Conservation (phyloP, 2,113 vertebrate species). For the Natator depressus region DNA sequence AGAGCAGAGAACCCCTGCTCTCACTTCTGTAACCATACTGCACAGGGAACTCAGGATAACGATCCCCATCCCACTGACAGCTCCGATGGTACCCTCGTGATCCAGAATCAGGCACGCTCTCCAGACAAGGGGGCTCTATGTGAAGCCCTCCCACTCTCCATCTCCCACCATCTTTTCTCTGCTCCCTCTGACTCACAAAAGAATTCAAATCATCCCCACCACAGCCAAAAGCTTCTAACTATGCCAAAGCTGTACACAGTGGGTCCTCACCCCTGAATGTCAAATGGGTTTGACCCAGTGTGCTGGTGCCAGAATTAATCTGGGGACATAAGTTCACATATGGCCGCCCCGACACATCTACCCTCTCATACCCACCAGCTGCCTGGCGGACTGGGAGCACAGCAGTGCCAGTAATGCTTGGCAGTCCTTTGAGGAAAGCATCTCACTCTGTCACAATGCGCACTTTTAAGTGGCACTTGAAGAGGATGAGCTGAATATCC, state of each 20-base stretch:
- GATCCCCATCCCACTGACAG: no score
- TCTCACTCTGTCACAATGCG: neutral
- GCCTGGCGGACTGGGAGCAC: neutral
- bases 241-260: slow-evolving; percentile 12
- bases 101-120: no score
- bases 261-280: neutral
- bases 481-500: no score
- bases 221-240: slow-evolving; percentile 28
- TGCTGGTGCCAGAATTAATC: neutral
- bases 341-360: neutral
- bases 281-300: neutral
- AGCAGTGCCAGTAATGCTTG: no score
- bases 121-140: neutral
- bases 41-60: neutral
- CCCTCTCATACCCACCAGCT: neutral
- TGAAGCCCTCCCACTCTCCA: neutral
- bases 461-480: neutral
- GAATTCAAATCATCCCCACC: slow-evolving; percentile 28
- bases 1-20: neutral
- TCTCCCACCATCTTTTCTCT: neutral
- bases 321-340: neutral
- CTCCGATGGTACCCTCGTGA: no score
- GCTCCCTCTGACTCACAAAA: neutral
- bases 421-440: neutral
- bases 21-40: neutral